Base-by-base conservation (phyloP, 1,140 invertebrate genomes). In the Halyomorpha halys region DNA sequence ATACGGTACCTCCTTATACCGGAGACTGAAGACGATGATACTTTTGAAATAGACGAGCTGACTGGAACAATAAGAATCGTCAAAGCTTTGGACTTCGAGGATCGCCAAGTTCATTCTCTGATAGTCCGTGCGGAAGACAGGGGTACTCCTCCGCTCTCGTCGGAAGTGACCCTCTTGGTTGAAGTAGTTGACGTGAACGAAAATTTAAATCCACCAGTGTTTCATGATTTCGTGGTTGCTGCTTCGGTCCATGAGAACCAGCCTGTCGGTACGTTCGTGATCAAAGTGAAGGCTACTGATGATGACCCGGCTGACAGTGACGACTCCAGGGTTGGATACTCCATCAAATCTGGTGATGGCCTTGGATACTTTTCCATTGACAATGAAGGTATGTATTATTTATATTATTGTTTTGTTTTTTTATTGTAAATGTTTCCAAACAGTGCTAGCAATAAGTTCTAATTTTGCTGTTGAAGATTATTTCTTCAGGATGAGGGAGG, bases 111-210 rank as follows among this genome's bases (percentile, higher is more conserved):
- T 54, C 92, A 96, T 75, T 91, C 87, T 70, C 77, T 97, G 45
- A 87, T 86, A 34, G 86, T 93, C 47, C 79, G 83, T 39, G 94
- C 90, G 0, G 82, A 81, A 18, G 94, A 97, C 77, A 79, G 83
- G 2, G 91, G 90, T 5, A 81, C 80, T 45, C 86, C 88, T 0
- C 77, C 85, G 0, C 74, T 91, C 45, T 83, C 81, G 23, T 83
- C 87, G 0, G 86, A 91, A 69, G 83, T 86, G 44, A 83, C 83
- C 51, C 78, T 91, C 19, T 82, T 90, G 16, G 83, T 98, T 8
- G 89, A 96, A 73, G 83, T 98, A 23, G 83, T 91, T 51, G 92
- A 97, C 76, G 92, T 97, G 14, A 93, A 97, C 73, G 91, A 97
- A 74, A 96, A 96, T 74, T 75, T 86, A 3, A 82, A 87, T 72